Evolutionary conservation across 92 coral and sea anemone genomes (phyloP).

Genomic region (Zoanthus sansibaricus): DNA sequence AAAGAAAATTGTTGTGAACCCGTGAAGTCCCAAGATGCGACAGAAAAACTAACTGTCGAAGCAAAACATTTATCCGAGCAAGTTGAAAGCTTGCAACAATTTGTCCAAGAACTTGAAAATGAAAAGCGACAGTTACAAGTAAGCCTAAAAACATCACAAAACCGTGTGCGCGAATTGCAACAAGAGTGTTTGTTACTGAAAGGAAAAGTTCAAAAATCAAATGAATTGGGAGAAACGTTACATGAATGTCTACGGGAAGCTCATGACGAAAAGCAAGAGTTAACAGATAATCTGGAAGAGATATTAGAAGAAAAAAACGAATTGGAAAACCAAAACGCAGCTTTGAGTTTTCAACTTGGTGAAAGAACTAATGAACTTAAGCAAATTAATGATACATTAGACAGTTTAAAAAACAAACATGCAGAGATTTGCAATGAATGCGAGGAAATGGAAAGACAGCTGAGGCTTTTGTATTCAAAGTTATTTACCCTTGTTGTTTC

Average conservation of each 20-base stretch:
- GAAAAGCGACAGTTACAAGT: conserved; percentile 75
- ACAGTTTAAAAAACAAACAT: conserved; percentile 36
- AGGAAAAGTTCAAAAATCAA: conserved; percentile 74
- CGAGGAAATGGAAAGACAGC: conserved; percentile 56
- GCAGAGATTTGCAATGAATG: conserved; percentile 59
- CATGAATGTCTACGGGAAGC: conserved; percentile 86
- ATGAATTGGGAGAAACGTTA: conserved; percentile 75
- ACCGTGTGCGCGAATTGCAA: conserved; percentile 74
- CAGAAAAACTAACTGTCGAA: conserved; percentile 10
- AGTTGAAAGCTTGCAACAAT: conserved; percentile 57
- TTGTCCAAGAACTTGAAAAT: conserved; percentile 69
- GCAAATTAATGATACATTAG: not conserved
- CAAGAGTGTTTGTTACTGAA: conserved; percentile 70
- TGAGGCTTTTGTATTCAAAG: conserved; percentile 50
- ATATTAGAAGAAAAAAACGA: conserved; percentile 74
- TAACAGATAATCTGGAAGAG: conserved; percentile 81
- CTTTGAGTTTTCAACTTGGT: conserved; percentile 3
- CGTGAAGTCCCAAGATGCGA: conserved; percentile 1
- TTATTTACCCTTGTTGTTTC: conserved; percentile 48
- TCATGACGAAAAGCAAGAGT: conserved; percentile 86
- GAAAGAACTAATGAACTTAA: conserved; percentile 20
- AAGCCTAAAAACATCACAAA: conserved; percentile 74
- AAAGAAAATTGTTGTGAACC: conserved; percentile 47
- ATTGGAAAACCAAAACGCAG: conserved; percentile 43
- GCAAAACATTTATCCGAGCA: conserved; percentile 46